phyloP scores from a whole-genome alignment of 2,888 invertebrate genomes.

The Glyphotaelius pellucidus region DNA sequence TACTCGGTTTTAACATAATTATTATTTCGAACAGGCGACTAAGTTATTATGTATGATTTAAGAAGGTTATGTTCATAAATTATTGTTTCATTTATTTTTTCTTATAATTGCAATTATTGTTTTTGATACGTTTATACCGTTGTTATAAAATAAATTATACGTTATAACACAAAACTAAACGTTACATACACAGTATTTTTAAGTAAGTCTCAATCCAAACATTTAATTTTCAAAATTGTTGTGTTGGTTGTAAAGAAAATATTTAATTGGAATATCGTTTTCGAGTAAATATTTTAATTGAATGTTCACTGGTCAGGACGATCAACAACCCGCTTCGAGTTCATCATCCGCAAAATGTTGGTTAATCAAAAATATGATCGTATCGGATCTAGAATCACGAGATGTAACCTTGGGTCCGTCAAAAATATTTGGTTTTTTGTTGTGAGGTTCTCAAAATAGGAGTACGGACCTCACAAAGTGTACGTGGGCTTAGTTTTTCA shows the following conservation, averaged over 20 bases:
- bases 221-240: too few species aligned
- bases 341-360: neutral
- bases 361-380: neutral
- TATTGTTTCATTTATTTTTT: neutral
- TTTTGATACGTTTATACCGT: too few species aligned
- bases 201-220: too few species aligned
- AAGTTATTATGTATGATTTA: neutral
- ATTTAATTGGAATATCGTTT: neutral
- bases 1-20: neutral
- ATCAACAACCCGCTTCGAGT: neutral
- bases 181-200: too few species aligned
- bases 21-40: neutral
- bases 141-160: too few species aligned
- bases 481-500: neutral
- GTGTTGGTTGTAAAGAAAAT: too few species aligned
- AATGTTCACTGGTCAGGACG: neutral
- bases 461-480: neutral
- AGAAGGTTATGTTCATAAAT: neutral
- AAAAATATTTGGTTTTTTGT: neutral
- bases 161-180: too few species aligned
- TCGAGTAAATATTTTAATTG: neutral
- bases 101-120: too few species aligned
- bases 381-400: neutral
- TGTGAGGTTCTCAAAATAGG: neutral
- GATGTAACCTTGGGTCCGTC: conserved; percentile 6